A percentile compares a stretch with the other conserved stretches of the same genome.
Evolutionary conservation across 2,113 vertebrate species (phyloP).

Genomic region (Madoqua kirkii): DNA sequence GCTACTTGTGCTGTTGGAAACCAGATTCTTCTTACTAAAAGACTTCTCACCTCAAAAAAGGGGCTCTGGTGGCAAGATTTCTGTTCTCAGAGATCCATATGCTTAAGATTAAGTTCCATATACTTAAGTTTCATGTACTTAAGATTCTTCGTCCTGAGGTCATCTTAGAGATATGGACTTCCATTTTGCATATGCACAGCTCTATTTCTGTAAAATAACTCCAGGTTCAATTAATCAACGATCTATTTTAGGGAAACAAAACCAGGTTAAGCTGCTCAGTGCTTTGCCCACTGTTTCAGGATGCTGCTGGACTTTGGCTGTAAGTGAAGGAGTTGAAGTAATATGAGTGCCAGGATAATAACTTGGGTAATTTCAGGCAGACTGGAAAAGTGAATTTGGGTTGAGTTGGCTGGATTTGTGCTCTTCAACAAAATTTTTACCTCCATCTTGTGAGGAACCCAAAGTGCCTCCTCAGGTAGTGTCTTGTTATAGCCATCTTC

Average conservation of each 20-base stretch:
- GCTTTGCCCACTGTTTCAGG: neutral
- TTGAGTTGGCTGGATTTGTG: neutral
- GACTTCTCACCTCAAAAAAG: neutral
- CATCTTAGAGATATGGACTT: neutral
- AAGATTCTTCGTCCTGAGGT: neutral
- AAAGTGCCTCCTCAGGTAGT: neutral
- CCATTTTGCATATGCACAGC: neutral
- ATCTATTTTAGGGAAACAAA: neutral
- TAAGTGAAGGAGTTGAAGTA: neutral
- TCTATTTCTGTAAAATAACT: neutral
- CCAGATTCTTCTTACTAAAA: neutral
- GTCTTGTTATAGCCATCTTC: neutral
- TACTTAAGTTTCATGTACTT: neutral
- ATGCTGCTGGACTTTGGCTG: neutral
- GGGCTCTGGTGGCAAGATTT: neutral
- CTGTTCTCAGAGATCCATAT: neutral
- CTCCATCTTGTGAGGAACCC: neutral
- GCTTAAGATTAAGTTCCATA: neutral
- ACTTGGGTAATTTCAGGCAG: neutral
- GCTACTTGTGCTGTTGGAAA: neutral
- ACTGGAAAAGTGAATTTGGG: neutral
- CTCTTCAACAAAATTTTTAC: neutral
- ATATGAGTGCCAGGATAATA: neutral
- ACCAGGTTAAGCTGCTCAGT: neutral
- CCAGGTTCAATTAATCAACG: neutral